phyloP scores from a whole-genome alignment of 2,888 invertebrate species.

The Sipha maydis region DNA sequence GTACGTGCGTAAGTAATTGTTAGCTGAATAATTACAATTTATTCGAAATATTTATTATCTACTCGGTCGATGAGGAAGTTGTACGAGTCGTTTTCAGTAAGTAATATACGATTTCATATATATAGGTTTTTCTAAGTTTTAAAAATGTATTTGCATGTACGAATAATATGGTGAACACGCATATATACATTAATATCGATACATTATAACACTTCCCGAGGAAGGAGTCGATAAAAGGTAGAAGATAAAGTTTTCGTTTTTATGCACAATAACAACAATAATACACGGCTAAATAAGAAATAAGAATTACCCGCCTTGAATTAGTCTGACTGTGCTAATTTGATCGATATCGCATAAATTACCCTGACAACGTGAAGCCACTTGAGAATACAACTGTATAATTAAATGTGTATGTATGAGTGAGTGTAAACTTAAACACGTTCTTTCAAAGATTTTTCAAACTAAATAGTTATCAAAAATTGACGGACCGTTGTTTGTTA shows the following conservation, averaged over 20 bases:
- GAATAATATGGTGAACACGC: background rate
- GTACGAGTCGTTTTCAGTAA: no score
- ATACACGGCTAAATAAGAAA: background rate
- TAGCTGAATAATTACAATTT: background rate
- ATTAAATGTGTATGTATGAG: background rate
- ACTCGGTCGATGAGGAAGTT: background rate
- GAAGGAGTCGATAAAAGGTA: background rate
- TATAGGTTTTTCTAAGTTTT: background rate
- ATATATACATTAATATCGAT: background rate
- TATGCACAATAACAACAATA: background rate
- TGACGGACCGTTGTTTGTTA: background rate
- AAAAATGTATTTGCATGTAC: background rate
- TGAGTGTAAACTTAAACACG: background rate
- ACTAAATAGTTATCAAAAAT: background rate
- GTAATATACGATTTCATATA: no score
- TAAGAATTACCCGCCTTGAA: slow-evolving; percentile 11
- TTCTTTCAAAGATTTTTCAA: background rate
- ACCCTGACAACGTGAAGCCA: slow-evolving; percentile 8
- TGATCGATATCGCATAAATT: slow-evolving; percentile 16
- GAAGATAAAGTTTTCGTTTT: background rate
- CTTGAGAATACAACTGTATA: background rate
- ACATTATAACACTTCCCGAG: background rate
- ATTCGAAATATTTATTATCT: background rate
- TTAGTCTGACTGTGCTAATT: slow-evolving; percentile 20
- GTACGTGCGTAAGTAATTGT: background rate